phyloP scores from a whole-genome alignment of 2,888 invertebrate species.

The Trissolcus brochymenae region DNA sequence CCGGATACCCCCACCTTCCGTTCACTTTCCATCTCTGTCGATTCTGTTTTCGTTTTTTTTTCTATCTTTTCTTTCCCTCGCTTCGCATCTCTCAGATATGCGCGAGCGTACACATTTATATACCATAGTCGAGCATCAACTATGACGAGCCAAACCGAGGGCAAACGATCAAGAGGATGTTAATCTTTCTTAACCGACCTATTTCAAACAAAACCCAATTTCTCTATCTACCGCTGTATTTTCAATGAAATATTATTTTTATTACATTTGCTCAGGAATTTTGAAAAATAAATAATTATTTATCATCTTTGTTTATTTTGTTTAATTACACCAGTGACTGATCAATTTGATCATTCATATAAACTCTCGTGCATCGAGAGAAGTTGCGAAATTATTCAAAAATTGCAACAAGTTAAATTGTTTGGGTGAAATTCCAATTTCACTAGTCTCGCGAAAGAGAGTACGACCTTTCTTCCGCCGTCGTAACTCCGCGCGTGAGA shows the following conservation, averaged over 20 bases:
- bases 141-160: constrained; percentile 16
- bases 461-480: constrained; percentile 48
- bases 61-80: constrained; percentile 40
- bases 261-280: too few species aligned
- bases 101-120: constrained; percentile 55
- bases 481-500: constrained; percentile 50
- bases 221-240: constrained; percentile 7
- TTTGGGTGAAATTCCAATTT: constrained; percentile 58
- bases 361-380: too few species aligned
- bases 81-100: constrained; percentile 39
- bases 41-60: constrained; percentile 20
- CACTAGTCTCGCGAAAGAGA: constrained; percentile 53
- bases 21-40: constrained; percentile 55
- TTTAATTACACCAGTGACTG: too few species aligned
- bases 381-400: constrained; percentile 22
- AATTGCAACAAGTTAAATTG: constrained; percentile 41
- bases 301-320: too few species aligned
- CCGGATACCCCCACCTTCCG: constrained; percentile 67
- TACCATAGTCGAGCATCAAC: constrained; percentile 47
- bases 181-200: constrained; percentile 34
- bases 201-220: constrained; percentile 13
- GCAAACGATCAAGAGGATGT: constrained; percentile 5
- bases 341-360: too few species aligned
- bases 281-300: too few species aligned
- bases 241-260: constrained; percentile 11